Percentiles rank a stretch among this genome's conserved stretches.
Conservation (phyloP, 2,113 vertebrate genomes). For the Oryzias celebensis region DNA sequence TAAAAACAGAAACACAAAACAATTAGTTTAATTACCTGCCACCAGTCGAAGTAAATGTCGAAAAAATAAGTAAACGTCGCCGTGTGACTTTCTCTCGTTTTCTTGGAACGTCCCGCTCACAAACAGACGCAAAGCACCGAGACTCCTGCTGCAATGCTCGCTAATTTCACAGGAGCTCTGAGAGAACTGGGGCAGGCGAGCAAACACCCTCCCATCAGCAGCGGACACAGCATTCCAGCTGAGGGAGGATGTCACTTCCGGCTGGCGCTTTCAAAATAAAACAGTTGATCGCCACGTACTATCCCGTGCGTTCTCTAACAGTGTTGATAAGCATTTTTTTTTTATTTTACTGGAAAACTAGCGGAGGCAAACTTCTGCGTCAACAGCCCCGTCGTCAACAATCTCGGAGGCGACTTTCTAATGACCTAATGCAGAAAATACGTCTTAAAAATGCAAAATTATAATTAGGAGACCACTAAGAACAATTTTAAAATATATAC, state of each 20-base stretch:
- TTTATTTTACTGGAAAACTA: too few relatives aligned
- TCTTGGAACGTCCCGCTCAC: conserved; percentile 22
- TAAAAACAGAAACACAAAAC: conserved; percentile 12
- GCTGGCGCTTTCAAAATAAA: conserved; percentile 31
- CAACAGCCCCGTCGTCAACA: too few relatives aligned
- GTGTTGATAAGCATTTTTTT: too few relatives aligned
- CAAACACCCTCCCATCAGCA: conserved; percentile 60
- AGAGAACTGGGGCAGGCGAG: conserved; percentile 62
- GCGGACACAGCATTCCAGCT: neutral
- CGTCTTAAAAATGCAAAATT: too few relatives aligned
- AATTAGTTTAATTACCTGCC: conserved; percentile 46
- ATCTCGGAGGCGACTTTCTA: too few relatives aligned
- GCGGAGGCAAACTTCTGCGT: too few relatives aligned
- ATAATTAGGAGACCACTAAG: too few relatives aligned
- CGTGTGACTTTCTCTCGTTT: conserved; percentile 15
- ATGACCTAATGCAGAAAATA: too few relatives aligned
- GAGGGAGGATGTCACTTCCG: neutral
- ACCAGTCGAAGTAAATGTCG: conserved; percentile 22
- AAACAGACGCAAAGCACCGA: neutral
- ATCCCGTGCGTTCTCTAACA: too few relatives aligned
- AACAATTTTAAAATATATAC: too few relatives aligned
- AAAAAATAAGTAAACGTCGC: conserved; percentile 13
- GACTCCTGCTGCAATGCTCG: conserved; percentile 68
- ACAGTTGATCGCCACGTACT: too few relatives aligned
- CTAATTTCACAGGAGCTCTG: conserved; percentile 56